Percentiles rank a stretch among this genome's conserved stretches.
phyloP scores from a whole-genome alignment of 2,113 vertebrate species.

The Brienomyrus brachyistius region DNA sequence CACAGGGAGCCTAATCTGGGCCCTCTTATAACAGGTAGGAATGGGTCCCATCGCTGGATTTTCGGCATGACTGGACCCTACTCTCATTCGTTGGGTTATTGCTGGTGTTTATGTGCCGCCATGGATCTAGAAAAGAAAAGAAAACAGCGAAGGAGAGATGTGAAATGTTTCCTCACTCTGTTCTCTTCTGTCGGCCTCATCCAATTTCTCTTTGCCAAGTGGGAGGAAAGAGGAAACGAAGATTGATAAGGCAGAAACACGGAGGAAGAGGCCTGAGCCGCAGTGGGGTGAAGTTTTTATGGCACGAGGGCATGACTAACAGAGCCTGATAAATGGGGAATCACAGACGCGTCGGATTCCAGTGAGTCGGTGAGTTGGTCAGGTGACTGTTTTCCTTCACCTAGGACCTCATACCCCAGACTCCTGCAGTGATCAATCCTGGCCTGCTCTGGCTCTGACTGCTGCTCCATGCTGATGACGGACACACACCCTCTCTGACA shows the following conservation, averaged over 20 bases:
- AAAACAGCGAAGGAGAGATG: not conserved
- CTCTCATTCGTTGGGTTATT: not conserved
- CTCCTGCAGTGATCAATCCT: not conserved
- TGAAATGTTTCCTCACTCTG: not conserved
- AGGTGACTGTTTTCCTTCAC: not conserved
- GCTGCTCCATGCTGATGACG: not conserved
- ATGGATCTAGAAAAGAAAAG: not conserved
- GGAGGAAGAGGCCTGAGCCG: not conserved
- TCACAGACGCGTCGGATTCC: not conserved
- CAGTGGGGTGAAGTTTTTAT: not conserved
- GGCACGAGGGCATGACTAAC: not conserved
- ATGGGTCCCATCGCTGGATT: not conserved
- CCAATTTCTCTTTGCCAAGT: not conserved
- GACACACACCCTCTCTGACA: not conserved
- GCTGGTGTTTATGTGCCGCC: not conserved
- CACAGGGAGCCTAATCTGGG: not conserved
- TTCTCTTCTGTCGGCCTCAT: not conserved
- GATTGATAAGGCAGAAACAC: not conserved
- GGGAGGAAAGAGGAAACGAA: not conserved
- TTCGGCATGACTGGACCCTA: not conserved
- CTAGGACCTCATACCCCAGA: not conserved
- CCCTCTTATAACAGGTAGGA: not conserved
- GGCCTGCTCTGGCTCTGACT: not conserved
- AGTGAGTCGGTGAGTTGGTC: not conserved
- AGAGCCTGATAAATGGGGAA: not conserved